Conservation (phyloP, 1,140 invertebrate species). For the Drosophila gunungcola region DNA sequence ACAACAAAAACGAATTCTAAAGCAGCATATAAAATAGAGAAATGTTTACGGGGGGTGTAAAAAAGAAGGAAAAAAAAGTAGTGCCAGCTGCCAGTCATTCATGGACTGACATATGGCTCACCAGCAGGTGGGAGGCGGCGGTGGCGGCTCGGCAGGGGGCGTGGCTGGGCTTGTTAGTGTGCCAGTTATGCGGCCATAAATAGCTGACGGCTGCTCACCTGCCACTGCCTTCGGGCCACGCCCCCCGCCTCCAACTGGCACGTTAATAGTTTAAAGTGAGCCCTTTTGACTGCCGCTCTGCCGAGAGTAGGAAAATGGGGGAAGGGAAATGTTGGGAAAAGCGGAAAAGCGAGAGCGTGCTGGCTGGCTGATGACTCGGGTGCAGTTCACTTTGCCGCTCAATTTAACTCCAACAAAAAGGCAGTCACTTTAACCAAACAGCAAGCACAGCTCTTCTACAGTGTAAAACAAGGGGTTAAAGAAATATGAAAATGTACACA, state of each 20-base stretch:
- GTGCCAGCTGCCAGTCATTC: constrained; percentile 60
- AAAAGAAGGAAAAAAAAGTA: constrained; percentile 1
- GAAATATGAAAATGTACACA: too few species aligned
- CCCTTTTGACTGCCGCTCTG: constrained; percentile 59
- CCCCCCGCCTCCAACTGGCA: constrained; percentile 33
- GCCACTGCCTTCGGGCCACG: constrained; percentile 12
- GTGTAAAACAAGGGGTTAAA: background rate
- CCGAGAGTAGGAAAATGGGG: background rate
- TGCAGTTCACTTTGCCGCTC: constrained; percentile 61
- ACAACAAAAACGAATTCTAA: constrained; percentile 49
- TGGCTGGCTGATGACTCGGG: constrained; percentile 38
- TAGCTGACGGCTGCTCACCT: constrained; percentile 62
- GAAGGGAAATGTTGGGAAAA: background rate
- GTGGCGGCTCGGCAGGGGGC: constrained; percentile 5
- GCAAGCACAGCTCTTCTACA: background rate
- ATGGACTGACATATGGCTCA: constrained; percentile 69
- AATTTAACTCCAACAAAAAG: constrained; percentile 77
- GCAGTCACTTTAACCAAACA: constrained; percentile 52
- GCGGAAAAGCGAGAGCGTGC: constrained; percentile 1
- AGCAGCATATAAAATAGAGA: constrained; percentile 59
- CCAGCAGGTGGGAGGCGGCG: constrained; percentile 21
- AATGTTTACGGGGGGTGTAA: constrained; percentile 39
- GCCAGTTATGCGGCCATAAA: constrained; percentile 76
- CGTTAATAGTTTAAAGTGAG: constrained; percentile 79
- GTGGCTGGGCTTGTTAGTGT: constrained; percentile 55